Evolutionary conservation across 1,140 invertebrate genomes (phyloP), one percentile per base, ranked within the genome.

Genomic region (Venustaconcha ellipsiformis): DNA sequence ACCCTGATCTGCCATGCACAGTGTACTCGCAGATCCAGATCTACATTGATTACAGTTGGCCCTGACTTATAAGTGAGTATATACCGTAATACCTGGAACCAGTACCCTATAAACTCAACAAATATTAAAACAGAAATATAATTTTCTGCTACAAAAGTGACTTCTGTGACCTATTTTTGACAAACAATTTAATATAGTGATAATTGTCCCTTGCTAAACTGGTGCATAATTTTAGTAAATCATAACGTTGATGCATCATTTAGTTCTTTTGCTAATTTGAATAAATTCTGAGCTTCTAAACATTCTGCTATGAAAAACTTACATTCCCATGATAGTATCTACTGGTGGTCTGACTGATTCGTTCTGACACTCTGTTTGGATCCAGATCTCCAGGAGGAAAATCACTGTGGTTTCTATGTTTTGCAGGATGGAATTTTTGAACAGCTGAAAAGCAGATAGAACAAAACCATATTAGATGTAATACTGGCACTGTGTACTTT

Each of bases 251-350:
- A 60, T 3, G 17, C 59, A 60, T 17, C 17, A 18, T 23, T 23
- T 23, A 62, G 59, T n/a, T 62, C 59, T n/a, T 62, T 62, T 62
- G 59, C 23, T 14, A 62, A 14, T 62, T 18, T 23, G 23, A 4
- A 62, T 4, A 62, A n/a, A 62, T 18, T n/a, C 18, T 18, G 23
- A n/a, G 14, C 23, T 23, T n/a, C 23, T n/a, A 23, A 62, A 62
- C 59, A 62, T 62, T 62, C 59, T 23, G 23, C 0, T 56, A 65
- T 64, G 23, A 20, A 65, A 14, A 56, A 79, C 80, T 80, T 82
- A 88, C 86, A 69, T 84, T 86, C 74, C 85, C 86, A 79, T 85
- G 81, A 72, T 86, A 83, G 64, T 80, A 82, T 63, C 81, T 81
- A 70, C 74, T 82, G n/a, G 83, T 88, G 18, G 86, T 88, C 14